Evolutionary conservation across 2,888 invertebrate species (phyloP).

Genomic region (Chloroclysta siterata): DNA sequence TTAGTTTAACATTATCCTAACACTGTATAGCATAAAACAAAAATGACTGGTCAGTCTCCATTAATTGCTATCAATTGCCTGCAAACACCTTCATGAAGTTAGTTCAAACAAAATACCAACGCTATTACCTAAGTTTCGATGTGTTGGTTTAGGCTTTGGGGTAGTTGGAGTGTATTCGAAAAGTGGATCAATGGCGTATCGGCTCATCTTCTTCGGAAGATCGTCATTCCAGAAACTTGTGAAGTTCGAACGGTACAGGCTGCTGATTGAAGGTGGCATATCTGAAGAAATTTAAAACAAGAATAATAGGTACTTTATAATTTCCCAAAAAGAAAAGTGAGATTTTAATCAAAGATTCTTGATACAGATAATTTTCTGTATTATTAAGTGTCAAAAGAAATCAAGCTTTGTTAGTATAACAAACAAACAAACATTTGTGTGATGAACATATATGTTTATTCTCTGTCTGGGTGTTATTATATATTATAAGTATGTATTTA

Average conservation of each 20-base stretch:
- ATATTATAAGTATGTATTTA: too few relatives aligned
- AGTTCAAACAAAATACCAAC: conserved; percentile 28
- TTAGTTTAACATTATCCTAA: too few relatives aligned
- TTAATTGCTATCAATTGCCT: conserved; percentile 6
- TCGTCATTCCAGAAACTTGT: conserved; percentile 94
- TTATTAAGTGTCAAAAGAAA: too few relatives aligned
- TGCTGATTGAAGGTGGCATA: conserved; percentile 89
- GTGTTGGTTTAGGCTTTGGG: conserved; percentile 58
- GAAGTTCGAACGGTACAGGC: conserved; percentile 90
- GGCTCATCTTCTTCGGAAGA: conserved; percentile 89
- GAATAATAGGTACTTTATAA: too few relatives aligned
- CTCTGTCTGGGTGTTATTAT: too few relatives aligned
- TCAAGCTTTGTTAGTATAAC: too few relatives aligned
- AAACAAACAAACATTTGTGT: too few relatives aligned
- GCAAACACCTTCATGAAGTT: conserved; percentile 18
- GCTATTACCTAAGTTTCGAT: conserved; percentile 58
- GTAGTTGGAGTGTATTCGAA: conserved; percentile 67
- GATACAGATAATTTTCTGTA: too few relatives aligned
- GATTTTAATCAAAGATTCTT: too few relatives aligned
- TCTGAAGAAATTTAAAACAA: conserved; percentile 77
- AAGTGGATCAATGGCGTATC: conserved; percentile 73
- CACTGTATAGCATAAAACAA: not conserved
- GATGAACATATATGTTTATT: too few relatives aligned
- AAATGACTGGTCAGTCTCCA: not conserved
- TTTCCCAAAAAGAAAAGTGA: too few relatives aligned